Base-by-base conservation (phyloP, 1,140 invertebrate species). In the Arctopsyche grandis region DNA sequence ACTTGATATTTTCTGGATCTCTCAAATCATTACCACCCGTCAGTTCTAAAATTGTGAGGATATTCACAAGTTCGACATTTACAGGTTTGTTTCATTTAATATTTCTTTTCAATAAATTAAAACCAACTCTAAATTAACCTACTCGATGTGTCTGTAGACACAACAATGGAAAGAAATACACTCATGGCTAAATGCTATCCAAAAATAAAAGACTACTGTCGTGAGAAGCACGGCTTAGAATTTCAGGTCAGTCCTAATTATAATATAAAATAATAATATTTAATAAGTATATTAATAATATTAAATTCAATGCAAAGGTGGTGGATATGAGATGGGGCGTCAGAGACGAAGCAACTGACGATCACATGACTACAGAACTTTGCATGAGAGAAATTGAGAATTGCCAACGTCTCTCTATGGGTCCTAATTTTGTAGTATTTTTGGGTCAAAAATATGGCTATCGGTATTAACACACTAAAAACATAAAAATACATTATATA, bases 281-380 rank as follows among this genome's bases (percentile, higher is more conserved):
- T 66, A 22, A 5, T 66, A 29, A 26, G 1, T 12, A 66, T 60
- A 21, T 5, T 22, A 26, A 75, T 75, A 22, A 21, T n/a, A n/a
- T n/a, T n/a, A n/a, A n/a, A n/a, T n/a, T n/a, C n/a, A n/a, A n/a
- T 77, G 83, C 0, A 83, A 19, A 98, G 96, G 97, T 99, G 0
- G 97, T 99, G 21, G 98, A 99, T 87, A 99, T 99, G 98, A 90
- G 98, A 86, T 99, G 98, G 98, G 98, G 98, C 21, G 94, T 97
- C 1, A 89, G 95, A 84, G 98, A 99, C 84, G 97, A 99, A 88
- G 97, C 97, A 0, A 99, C 97, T 0, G 97, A 99, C 85, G 98
- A 99, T 92, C 98, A 99, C 88, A 98, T 99, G 97, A 99, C 98
- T 9, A 99, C 97, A 0, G 96, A 99, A 84, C 91, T 99, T 0